These are phyloP conservation scores for Tyto alba DNA, from an alignment of 2,113 vertebrate species.

Conservation along the genomic window DNA sequence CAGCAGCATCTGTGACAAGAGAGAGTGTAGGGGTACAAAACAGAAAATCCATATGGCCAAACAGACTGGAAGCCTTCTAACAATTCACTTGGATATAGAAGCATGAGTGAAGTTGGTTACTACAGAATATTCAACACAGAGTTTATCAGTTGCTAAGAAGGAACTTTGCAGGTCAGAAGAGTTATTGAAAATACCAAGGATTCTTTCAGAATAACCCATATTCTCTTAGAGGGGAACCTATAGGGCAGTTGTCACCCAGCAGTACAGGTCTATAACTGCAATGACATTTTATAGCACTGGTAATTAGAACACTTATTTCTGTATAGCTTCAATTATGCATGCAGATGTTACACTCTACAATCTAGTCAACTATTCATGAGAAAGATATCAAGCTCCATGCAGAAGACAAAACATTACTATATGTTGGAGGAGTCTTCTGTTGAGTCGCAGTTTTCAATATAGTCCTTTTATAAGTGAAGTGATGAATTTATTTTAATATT, in stretches of 20 bases:
- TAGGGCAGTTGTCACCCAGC: neutral
- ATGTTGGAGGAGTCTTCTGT: neutral
- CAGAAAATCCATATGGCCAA: neutral
- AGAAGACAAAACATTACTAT: neutral
- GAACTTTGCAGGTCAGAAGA: neutral
- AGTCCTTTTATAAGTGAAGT: neutral
- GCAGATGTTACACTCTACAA: neutral
- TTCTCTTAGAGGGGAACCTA: neutral
- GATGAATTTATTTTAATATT: neutral
- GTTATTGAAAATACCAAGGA: neutral
- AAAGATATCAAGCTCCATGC: neutral
- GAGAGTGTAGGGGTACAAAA: neutral
- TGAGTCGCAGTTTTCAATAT: neutral
- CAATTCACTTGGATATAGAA: neutral
- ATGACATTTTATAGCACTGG: neutral
- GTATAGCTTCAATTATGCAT: neutral
- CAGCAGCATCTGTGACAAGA: neutral
- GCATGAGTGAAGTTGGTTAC: neutral
- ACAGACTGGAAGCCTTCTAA: neutral
- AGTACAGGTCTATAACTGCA: neutral
- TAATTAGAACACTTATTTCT: neutral
- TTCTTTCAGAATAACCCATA: neutral
- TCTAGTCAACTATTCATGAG: neutral
- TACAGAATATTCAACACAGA: neutral
- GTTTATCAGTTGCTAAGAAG: neutral